phyloP scores from a whole-genome alignment of 2,797 vertebrate genomes.

The Sarcoramphus papa region DNA sequence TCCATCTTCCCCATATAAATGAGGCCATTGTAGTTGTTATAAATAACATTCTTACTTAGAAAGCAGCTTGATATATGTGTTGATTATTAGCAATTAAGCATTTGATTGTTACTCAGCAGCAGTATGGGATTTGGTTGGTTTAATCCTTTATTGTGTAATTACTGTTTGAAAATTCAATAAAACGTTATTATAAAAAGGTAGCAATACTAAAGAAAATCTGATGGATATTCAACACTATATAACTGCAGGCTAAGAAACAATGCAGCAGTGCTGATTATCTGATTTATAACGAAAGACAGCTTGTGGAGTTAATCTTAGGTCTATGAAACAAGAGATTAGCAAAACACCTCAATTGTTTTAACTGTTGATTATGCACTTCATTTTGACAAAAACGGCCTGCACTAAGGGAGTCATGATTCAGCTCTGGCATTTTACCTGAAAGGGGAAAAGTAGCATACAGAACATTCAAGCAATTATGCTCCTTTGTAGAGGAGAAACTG shows the following conservation, averaged over 20 bases:
- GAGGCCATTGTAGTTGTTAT: neutral
- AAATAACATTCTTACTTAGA: neutral
- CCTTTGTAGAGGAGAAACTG: neutral
- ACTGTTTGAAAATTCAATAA: constrained; percentile 38
- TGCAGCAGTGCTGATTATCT: constrained; percentile 1
- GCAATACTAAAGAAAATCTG: neutral
- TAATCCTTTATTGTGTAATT: constrained; percentile 25
- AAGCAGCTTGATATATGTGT: neutral
- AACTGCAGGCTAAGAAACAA: neutral
- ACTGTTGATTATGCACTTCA: constrained; percentile 36
- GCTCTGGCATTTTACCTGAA: neutral
- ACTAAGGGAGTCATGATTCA: neutral
- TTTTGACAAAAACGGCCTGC: constrained; percentile 12
- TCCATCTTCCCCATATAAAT: neutral
- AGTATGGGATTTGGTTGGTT: neutral
- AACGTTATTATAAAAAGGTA: neutral
- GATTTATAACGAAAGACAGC: constrained; percentile 31
- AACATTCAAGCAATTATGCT: constrained; percentile 4
- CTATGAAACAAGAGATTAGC: constrained; percentile 18
- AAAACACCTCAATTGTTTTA: constrained; percentile 46
- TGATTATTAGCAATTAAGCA: constrained; percentile 42
- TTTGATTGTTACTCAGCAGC: constrained; percentile 2
- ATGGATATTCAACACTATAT: neutral
- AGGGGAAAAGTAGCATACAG: neutral
- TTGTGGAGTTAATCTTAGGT: constrained; percentile 32